phyloP scores from a whole-genome alignment of 2,113 vertebrate genomes.

The Brienomyrus brachyistius region DNA sequence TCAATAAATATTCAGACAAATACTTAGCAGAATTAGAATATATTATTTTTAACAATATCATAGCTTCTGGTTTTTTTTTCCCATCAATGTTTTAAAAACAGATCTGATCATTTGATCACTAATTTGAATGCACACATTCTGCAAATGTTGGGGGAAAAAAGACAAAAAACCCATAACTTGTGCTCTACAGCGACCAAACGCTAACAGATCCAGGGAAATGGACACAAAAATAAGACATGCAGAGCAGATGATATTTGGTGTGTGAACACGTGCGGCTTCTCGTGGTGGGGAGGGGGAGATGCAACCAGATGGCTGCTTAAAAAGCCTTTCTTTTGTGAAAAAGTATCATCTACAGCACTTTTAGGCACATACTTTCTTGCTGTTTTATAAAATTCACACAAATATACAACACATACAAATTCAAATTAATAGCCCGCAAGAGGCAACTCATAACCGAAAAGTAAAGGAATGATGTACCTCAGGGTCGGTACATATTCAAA shows the following conservation, averaged over 20 bases:
- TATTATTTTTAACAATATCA: conserved; percentile 67
- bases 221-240: conserved; percentile 67
- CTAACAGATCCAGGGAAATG: conserved; percentile 62
- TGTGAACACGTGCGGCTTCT: conserved; percentile 52
- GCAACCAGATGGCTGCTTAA: conserved; percentile 39
- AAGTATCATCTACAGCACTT: conserved; percentile 60
- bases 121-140: conserved; percentile 71
- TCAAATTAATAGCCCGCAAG: conserved; percentile 27
- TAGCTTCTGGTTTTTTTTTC: conserved; percentile 50
- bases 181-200: conserved; percentile 72
- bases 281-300: conserved; percentile 20
- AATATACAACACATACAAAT: conserved; percentile 44
- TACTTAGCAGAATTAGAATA: conserved; percentile 49
- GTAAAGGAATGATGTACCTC: conserved; percentile 30
- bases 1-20: conserved; percentile 23
- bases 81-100: conserved; percentile 67
- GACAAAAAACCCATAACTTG: conserved; percentile 74
- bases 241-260: conserved; percentile 54
- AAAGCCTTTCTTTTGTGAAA: conserved; percentile 48
- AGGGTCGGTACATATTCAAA: conserved; percentile 48
- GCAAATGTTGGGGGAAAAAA: conserved; percentile 64
- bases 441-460: conserved; percentile 36
- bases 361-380: conserved; percentile 73
- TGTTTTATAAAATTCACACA: conserved; percentile 62
- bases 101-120: conserved; percentile 43